Base-by-base conservation (phyloP, 1,140 invertebrate genomes). In the Bradysia coprophila region DNA sequence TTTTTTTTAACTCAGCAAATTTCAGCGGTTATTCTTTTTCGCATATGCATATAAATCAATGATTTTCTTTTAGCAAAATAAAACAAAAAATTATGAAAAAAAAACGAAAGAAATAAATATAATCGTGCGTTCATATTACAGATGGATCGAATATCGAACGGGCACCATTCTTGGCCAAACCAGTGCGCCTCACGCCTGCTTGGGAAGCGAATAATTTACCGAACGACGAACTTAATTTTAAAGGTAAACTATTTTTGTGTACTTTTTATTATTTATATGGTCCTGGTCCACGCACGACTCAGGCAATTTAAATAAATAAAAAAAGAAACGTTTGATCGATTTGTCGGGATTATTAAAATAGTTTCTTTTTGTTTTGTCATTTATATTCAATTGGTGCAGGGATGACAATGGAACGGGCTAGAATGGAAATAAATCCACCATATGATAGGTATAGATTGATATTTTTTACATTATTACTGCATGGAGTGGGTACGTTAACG, bases 401-500 rank as follows among this genome's bases (percentile, higher is more conserved):
- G 43, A 68, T 84, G 21, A 79, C 73, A 6, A 81, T 83, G 80
- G 76, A 78, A 48, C 67, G 70, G 47, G 74, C 72, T 2, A 68
- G 69, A 45, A 57, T 80, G 24, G 78, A 83, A 62, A 63, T 83
- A 40, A 72, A 78, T 50, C 78, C 78, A n/a, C 83, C 85, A 0
- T 69, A 62, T 43, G 85, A 90, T 63, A 77, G 76, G 65, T 81
- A 72, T 55, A 76, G 78, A 53, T 57, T 96, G 19, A 87, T 97
- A 9, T 95, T 85, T 61, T 64, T 93, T 3, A 93, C 90, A 37
- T 73, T 98, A 54, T 48, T 97, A 40, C 65, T 98, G 23, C 93
- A 98, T 65, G 95, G 95, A n/a, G 72, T 98, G 45, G 94, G 93
- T 10, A 84, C 81, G 0, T 69, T 98, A 23, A 92, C 93, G 68